Base-by-base conservation (phyloP, 2,797 vertebrate species). In the Xenops minutus region DNA sequence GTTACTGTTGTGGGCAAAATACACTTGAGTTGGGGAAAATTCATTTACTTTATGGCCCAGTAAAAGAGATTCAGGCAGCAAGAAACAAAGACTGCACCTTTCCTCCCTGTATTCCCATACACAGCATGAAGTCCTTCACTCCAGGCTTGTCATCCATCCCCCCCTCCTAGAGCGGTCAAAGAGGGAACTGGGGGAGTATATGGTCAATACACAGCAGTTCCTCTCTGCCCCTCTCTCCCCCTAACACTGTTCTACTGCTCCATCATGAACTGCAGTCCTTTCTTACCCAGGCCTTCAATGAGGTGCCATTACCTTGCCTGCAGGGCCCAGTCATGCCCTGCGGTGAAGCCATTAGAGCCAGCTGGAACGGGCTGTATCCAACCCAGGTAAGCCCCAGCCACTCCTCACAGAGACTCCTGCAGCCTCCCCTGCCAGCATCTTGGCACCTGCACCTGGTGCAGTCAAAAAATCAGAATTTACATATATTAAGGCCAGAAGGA, bases 111-210 rank as follows among this genome's bases (percentile, higher is more conserved):
- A 64, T 46, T 69, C 26, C 23, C 11, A 48, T 24, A 22, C 23
- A 39, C 19, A 21, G 12, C 13, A 58, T 41, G 30, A 69, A 41
- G 22, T 46, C 30, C 2, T 2, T 12, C 22, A 7, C 21, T 63
- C 10, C 69, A 75, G 43, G n/a, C 11, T 29, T 29, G 7, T 36
- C 37, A 51, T 52, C 15, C 2, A 1, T 9, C 3, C 29, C 13
- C 13, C n/a, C 13, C 18, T 52, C 14, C 48, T 21, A 27, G 9
- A 26, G 11, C 0, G 0, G 30, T 2, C 1, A 10, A 0, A 2
- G 21, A 56, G 7, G 6, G 43, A 36, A 44, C 18, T 12, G 5
- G 2, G 7, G 12, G 14, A 14, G 2, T 0, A 0, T 14, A 4
- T 23, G 17, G 9, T n/a, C 56, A 77, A 32, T 14, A 46, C 19